Percentiles rank a stretch among this genome's conserved stretches.
Conservation (phyloP, 2,797 vertebrate species). For the Halcyon badia region DNA sequence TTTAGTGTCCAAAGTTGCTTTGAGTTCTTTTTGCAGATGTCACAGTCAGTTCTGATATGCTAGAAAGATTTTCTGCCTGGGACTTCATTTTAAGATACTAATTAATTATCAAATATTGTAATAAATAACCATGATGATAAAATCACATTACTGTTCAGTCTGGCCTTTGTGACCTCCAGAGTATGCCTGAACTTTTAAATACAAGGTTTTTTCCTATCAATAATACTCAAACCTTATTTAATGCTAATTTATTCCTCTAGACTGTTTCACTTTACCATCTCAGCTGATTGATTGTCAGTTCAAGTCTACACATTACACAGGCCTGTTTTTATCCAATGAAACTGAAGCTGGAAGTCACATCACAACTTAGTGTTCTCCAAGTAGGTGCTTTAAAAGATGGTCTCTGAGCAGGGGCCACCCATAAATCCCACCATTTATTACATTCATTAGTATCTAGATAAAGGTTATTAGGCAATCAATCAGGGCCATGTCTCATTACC, state of each 20-base stretch:
- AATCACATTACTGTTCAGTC: not conserved
- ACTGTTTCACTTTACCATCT: constrained; percentile 9
- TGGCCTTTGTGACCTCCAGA: not conserved
- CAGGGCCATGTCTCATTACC: constrained; percentile 52
- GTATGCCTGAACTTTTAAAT: not conserved
- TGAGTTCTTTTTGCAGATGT: not conserved
- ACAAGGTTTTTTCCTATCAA: not conserved
- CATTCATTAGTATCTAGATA: constrained; percentile 58
- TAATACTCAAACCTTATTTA: constrained; percentile 12
- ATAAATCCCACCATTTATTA: constrained; percentile 64
- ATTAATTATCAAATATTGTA: not conserved
- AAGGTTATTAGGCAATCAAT: constrained; percentile 69
- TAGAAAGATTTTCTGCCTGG: not conserved
- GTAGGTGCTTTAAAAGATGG: constrained; percentile 34
- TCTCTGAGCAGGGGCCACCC: not conserved
- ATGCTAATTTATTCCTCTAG: not conserved
- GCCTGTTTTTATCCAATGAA: not conserved
- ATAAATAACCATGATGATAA: not conserved
- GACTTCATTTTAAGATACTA: not conserved
- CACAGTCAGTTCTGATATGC: not conserved
- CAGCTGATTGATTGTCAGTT: constrained; percentile 17
- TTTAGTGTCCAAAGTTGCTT: not conserved
- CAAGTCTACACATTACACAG: not conserved
- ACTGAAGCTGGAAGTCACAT: constrained; percentile 10
- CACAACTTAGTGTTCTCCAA: not conserved